Percentiles rank a stretch among this genome's conserved stretches.
Evolutionary conservation across 2,797 vertebrate genomes (phyloP).

Genomic region (Pipistrellus kuhlii): DNA sequence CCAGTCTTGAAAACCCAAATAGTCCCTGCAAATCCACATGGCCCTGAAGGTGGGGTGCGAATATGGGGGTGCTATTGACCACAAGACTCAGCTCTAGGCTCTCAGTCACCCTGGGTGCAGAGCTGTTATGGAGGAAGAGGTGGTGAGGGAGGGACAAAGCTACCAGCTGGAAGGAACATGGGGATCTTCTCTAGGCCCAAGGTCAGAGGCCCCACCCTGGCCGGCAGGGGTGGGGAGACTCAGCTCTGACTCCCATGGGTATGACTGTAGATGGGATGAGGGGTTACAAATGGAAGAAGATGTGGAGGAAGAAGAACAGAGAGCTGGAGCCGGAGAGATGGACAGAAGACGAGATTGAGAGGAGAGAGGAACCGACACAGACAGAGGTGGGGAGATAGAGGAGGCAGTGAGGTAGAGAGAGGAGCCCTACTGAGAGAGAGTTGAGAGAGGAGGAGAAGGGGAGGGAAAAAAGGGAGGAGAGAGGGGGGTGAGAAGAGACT

Average conservation of each 20-base stretch:
- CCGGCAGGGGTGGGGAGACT: neutral
- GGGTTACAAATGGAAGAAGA: neutral
- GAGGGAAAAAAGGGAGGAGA: neutral
- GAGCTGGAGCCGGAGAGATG: neutral
- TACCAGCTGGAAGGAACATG: neutral
- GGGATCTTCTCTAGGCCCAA: neutral
- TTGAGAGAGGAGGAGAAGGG: neutral
- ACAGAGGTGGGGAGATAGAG: neutral
- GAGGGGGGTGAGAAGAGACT: too few species aligned
- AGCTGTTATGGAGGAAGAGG: neutral
- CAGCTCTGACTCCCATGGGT: neutral
- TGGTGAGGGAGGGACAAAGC: neutral
- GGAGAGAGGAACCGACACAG: neutral
- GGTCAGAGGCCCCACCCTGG: neutral
- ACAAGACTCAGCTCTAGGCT: neutral
- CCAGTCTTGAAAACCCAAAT: neutral
- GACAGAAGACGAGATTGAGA: neutral
- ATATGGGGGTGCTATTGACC: neutral
- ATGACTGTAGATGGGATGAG: neutral
- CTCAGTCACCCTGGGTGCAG: neutral
- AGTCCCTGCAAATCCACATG: neutral
- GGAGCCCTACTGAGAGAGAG: neutral
- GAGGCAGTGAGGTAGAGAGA: neutral
- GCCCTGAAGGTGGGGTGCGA: neutral
- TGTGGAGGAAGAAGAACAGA: neutral